Conservation (phyloP, 2,888 invertebrate genomes). For the Sthenelais limicola region DNA sequence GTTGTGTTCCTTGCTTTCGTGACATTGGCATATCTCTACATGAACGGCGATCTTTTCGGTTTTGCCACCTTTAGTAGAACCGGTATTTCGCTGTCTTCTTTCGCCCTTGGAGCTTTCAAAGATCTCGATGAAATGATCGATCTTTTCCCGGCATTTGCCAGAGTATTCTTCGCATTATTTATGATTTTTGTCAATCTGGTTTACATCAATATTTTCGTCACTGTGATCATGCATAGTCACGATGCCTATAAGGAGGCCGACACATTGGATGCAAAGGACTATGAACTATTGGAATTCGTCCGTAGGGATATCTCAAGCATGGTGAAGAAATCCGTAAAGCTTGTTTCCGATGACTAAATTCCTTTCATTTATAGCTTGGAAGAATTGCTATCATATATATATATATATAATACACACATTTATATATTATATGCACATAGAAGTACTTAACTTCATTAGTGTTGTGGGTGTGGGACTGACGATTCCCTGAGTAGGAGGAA, state of each 20-base stretch:
- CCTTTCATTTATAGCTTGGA: too few species aligned
- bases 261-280: background rate
- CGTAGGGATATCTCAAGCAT: constrained; percentile 3
- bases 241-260: constrained; percentile 16
- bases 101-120: constrained; percentile 11
- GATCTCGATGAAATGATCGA: background rate
- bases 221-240: constrained; percentile 24
- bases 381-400: too few species aligned
- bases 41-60: background rate
- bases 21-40: background rate
- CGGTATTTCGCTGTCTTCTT: background rate
- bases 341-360: too few species aligned
- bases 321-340: background rate
- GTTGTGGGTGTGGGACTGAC: too few species aligned
- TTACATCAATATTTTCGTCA: constrained; percentile 8
- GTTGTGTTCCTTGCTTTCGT: background rate
- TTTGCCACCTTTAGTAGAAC: constrained; percentile 1
- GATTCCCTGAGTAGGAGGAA: too few species aligned
- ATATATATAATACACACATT: too few species aligned
- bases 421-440: too few species aligned
- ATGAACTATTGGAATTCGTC: background rate
- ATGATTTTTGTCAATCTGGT: constrained; percentile 13
- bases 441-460: too few species aligned
- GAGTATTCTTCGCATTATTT: background rate
- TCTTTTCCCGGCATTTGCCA: background rate